Conservation (phyloP, 2,888 invertebrate species). For the Nipponacmea schrenckii region DNA sequence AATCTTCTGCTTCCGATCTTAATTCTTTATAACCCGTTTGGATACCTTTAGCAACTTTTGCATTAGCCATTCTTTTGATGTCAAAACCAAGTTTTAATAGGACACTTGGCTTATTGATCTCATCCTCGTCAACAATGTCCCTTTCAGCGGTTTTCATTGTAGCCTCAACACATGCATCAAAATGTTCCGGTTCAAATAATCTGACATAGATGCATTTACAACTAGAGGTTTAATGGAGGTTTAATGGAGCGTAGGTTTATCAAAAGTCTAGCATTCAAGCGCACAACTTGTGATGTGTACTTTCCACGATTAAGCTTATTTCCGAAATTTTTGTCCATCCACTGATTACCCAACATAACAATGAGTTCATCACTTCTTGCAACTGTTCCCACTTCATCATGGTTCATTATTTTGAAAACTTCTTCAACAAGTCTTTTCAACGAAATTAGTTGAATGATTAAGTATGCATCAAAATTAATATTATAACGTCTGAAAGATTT, state of each 20-base stretch:
- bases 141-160: neutral
- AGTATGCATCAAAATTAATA: too few relatives aligned
- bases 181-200: too few relatives aligned
- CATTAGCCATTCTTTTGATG: neutral
- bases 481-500: too few relatives aligned
- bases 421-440: neutral
- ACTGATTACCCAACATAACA: neutral
- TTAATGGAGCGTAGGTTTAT: neutral
- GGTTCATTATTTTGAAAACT: neutral
- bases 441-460: neutral
- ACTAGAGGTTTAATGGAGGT: too few relatives aligned
- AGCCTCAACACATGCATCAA: neutral
- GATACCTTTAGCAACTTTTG: neutral
- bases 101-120: neutral
- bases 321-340: neutral
- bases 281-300: neutral
- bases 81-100: neutral
- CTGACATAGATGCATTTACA: too few relatives aligned
- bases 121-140: neutral
- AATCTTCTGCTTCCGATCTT: neutral
- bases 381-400: neutral
- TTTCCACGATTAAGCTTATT: neutral
- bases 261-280: neutral
- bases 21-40: neutral
- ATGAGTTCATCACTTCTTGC: neutral